phyloP scores from a whole-genome alignment of 2,888 invertebrate genomes.

The Eilema sororculum region DNA sequence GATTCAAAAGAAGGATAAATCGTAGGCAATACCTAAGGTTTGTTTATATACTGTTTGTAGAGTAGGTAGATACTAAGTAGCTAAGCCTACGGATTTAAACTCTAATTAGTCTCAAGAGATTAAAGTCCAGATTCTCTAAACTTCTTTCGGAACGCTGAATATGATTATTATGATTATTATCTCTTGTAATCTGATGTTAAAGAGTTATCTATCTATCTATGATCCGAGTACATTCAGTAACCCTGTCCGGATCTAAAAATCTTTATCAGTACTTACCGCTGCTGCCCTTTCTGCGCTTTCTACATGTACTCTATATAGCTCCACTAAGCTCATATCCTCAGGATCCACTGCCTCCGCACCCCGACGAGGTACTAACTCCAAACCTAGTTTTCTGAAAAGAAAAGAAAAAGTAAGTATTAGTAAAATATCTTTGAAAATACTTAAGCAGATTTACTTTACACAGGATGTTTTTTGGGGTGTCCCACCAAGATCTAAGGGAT shows the following conservation, averaged over 20 bases:
- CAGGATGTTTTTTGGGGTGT: too few relatives aligned
- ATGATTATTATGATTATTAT: too few relatives aligned
- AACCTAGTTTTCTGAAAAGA: slow-evolving; percentile 92
- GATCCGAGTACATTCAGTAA: too few relatives aligned
- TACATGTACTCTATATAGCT: slow-evolving; percentile 94
- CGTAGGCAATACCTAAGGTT: not conserved
- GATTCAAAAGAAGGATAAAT: not conserved
- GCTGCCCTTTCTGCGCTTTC: slow-evolving; percentile 91
- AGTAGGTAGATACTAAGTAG: not conserved
- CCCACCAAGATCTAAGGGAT: too few relatives aligned
- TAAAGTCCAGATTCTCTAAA: not conserved
- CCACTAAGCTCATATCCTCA: slow-evolving; percentile 95
- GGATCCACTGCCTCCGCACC: slow-evolving; percentile 96
- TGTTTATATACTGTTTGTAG: not conserved
- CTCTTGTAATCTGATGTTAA: too few relatives aligned
- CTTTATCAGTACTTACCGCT: slow-evolving; percentile 87
- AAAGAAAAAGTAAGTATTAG: slow-evolving; percentile 7
- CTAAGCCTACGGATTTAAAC: too few relatives aligned
- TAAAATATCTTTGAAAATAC: not conserved
- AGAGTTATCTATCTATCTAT: too few relatives aligned
- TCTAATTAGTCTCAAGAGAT: not conserved
- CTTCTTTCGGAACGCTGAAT: not conserved
- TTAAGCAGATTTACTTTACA: not conserved
- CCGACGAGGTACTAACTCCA: slow-evolving; percentile 96
- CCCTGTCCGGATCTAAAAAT: not conserved